Conservation (phyloP, 1,140 invertebrate genomes). For the Tribolium madens region DNA sequence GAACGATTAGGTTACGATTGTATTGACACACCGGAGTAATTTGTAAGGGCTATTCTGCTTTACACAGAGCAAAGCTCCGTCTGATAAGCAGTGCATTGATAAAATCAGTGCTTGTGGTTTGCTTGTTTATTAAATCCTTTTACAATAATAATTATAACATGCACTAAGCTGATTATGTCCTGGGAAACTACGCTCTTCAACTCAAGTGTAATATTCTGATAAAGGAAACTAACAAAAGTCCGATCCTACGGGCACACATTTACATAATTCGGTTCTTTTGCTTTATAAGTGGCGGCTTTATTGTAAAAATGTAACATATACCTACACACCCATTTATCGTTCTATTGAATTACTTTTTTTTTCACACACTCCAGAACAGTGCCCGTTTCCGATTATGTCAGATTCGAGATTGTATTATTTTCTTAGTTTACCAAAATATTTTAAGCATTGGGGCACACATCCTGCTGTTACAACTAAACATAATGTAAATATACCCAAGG, state of each 20-base stretch:
- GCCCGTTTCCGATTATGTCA: slow-evolving; percentile 53
- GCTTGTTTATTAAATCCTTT: slow-evolving; percentile 61
- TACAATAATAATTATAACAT: slow-evolving; percentile 51
- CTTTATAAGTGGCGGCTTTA: slow-evolving; percentile 33
- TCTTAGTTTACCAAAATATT: slow-evolving; percentile 56
- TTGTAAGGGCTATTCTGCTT: slow-evolving; percentile 61
- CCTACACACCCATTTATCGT: slow-evolving; percentile 52
- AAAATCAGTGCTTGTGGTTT: slow-evolving; percentile 55
- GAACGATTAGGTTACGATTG: slow-evolving; percentile 64
- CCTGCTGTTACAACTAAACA: slow-evolving; percentile 42
- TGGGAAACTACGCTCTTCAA: slow-evolving; percentile 8
- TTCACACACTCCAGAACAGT: slow-evolving; percentile 58
- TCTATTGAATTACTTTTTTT: slow-evolving; percentile 56
- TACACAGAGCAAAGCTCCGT: slow-evolving; percentile 48
- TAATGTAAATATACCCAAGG: slow-evolving; percentile 51
- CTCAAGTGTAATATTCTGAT: slow-evolving; percentile 34
- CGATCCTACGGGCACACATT: slow-evolving; percentile 4
- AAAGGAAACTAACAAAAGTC: slow-evolving; percentile 10
- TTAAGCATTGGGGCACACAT: slow-evolving; percentile 53
- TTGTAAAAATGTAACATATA: slow-evolving; percentile 36
- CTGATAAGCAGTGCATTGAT: slow-evolving; percentile 57
- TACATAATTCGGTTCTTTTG: slow-evolving; percentile 32
- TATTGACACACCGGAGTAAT: slow-evolving; percentile 63
- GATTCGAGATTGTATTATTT: slow-evolving; percentile 53
- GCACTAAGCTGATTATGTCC: slow-evolving; percentile 29